Base-by-base conservation (phyloP, 2,797 vertebrate species). In the Etheostoma perlongum region DNA sequence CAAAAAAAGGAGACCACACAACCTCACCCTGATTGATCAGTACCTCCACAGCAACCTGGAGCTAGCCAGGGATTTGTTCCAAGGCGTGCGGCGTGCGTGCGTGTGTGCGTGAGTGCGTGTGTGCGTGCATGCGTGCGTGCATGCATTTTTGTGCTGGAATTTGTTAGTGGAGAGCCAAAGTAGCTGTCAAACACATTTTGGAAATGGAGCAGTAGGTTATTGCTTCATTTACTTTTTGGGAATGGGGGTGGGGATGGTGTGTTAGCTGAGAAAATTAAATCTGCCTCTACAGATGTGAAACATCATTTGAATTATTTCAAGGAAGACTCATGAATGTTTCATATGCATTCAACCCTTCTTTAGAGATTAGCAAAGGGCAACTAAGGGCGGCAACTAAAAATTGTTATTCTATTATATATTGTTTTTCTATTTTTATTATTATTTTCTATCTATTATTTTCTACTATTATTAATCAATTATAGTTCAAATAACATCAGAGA, bases 101-200 rank as follows among this genome's bases (percentile, higher is more conserved):
- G 55, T 57, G n/a, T 30, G 33, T 40, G 12, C 66, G 48, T 78
- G 61, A 1, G 25, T 54, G 54, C 27, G 77, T 73, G 48, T 36
- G 33, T 58, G 72, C 52, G 36, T 59, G 64, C 46, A 27, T 46
- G 53, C 33, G 46, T 59, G 59, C 46, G 58, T 60, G 63, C 64
- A 47, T 36, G 42, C 42, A 30, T 44, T 40, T 44, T 9, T 68
- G 70, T 27, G 60, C 55, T 77, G 46, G 72, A 33, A 80, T 88
- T 81, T 78, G 81, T 84, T 84, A 69, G 72, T 54, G 72, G 58
- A 78, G 72, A 82, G 61, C 64, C 19, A 6, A 27, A 69, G 72
- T 53, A 85, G 73, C 87, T 85, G 88, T 91, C 86, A 91, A 83
- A 70, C 73, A 76, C 62, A 84, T 81, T 87, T 81, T 73, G 52